Conservation (phyloP, 2,888 invertebrate species). For the Pterostichus niger region DNA sequence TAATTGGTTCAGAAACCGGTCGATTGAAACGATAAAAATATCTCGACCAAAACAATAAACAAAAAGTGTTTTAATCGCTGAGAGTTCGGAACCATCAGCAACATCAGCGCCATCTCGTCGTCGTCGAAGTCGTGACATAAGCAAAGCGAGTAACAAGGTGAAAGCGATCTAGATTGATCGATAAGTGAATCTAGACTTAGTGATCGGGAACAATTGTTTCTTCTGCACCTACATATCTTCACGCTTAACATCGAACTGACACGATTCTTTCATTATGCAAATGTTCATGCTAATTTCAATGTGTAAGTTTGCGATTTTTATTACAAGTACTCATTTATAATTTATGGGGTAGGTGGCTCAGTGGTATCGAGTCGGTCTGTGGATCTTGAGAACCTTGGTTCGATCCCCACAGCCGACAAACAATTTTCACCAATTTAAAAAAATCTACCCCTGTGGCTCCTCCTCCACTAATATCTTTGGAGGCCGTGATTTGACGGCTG, state of each 20-base stretch:
- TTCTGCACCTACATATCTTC: conserved; percentile 45
- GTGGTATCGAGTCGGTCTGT: too few species aligned
- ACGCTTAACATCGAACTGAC: conserved; percentile 20
- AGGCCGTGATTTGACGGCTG: too few species aligned
- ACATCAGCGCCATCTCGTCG: too few species aligned
- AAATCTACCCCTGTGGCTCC: too few species aligned
- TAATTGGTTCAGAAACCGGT: conserved; percentile 32
- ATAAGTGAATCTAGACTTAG: conserved; percentile 34
- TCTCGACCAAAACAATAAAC: conserved; percentile 35
- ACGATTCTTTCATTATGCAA: conserved; percentile 50
- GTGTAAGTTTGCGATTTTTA: background rate
- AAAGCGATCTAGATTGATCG: conserved; percentile 46
- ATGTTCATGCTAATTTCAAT: conserved; percentile 10
- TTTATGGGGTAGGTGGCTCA: too few species aligned
- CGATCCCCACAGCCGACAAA: too few species aligned
- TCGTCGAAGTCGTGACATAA: conserved; percentile 26
- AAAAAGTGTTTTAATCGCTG: conserved; percentile 13
- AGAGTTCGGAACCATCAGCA: background rate
- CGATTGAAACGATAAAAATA: conserved; percentile 22
- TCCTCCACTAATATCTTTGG: too few species aligned
- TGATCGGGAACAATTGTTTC: conserved; percentile 41
- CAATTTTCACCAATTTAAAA: too few species aligned
- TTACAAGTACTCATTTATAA: too few species aligned
- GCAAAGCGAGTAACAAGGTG: conserved; percentile 44
- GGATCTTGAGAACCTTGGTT: too few species aligned